Conservation (phyloP, 2,888 invertebrate genomes). For the Nineta flava region DNA sequence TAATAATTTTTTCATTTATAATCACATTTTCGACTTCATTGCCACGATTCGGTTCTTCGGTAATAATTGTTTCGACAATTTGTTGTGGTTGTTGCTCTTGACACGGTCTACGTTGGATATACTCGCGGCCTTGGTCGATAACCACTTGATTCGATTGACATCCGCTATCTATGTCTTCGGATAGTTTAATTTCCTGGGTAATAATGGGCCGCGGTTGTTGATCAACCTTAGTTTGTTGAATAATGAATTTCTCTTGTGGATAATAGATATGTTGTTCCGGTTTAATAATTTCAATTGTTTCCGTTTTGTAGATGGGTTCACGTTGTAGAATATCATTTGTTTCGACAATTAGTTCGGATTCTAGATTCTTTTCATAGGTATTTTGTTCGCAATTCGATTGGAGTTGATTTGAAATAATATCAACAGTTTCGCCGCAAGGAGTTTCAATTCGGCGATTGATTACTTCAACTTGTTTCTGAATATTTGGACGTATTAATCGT, state of each 20-base stretch:
- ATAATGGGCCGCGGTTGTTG: background rate
- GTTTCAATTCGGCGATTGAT: background rate
- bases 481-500: constrained; percentile 17
- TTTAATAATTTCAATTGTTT: constrained; percentile 8
- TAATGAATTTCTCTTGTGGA: constrained; percentile 5
- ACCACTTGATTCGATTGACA: too few relatives aligned
- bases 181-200: background rate
- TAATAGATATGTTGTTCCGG: constrained; percentile 5
- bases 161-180: too few relatives aligned
- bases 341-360: constrained; percentile 4
- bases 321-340: constrained; percentile 4
- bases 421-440: constrained; percentile 1
- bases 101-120: too few relatives aligned
- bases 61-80: background rate
- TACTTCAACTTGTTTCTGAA: constrained; percentile 6
- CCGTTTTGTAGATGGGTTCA: constrained; percentile 6
- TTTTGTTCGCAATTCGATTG: background rate
- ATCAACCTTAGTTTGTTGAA: constrained; percentile 4
- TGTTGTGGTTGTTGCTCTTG: background rate
- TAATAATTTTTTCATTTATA: background rate
- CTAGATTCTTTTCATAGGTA: background rate
- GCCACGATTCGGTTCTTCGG: background rate
- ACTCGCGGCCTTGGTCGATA: too few relatives aligned
- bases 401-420: background rate
- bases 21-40: background rate